Conservation (phyloP, 2,797 vertebrate species). For the Smutsia temminckii region DNA sequence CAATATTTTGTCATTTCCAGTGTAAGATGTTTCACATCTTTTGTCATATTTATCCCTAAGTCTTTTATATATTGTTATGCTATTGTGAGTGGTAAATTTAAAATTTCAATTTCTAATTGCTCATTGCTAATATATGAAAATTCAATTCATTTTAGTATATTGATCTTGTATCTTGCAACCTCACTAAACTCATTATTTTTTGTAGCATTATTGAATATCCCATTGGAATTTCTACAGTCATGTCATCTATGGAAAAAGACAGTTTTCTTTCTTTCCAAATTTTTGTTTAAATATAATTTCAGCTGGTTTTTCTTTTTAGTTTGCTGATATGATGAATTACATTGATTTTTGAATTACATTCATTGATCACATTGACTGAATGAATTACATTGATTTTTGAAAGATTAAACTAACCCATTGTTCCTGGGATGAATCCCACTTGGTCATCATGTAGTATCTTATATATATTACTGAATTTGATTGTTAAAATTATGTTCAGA, state of each 20-base stretch:
- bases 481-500: neutral
- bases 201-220: neutral
- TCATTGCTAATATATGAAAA: neutral
- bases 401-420: neutral
- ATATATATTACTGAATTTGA: neutral
- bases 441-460: neutral
- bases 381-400: neutral
- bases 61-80: neutral
- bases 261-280: neutral
- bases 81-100: neutral
- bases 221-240: neutral
- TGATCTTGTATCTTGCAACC: neutral
- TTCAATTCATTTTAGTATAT: neutral
- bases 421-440: neutral
- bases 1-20: neutral
- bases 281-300: neutral
- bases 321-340: neutral
- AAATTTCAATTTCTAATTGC: neutral
- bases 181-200: neutral
- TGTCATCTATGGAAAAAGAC: neutral
- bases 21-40: neutral
- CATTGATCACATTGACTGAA: neutral
- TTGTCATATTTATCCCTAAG: neutral
- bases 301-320: constrained; percentile 1
- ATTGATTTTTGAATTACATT: neutral